Conservation (phyloP, 1,140 invertebrate genomes). For the Drosophila chauvacae region DNA sequence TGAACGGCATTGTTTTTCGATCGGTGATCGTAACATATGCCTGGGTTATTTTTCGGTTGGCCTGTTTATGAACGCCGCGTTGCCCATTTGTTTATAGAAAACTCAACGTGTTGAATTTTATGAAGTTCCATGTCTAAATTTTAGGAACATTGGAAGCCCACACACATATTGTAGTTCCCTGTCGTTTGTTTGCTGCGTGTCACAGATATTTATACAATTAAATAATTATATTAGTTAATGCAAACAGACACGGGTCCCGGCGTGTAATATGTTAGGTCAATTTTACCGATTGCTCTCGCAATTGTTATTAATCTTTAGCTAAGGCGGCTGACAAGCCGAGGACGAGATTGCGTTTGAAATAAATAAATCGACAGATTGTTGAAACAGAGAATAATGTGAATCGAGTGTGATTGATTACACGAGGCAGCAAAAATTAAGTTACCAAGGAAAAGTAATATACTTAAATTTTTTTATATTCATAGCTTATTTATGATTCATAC, state of each 20-base stretch:
- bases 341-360: conserved; percentile 37
- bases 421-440: background rate
- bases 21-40: conserved; percentile 41
- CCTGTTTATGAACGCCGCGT: conserved; percentile 38
- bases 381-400: conserved; percentile 17
- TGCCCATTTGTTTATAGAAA: conserved; percentile 61
- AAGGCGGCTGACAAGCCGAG: conserved; percentile 62
- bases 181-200: conserved; percentile 52
- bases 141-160: conserved; percentile 31
- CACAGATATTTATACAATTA: conserved; percentile 78
- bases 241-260: conserved; percentile 51
- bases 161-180: conserved; percentile 4
- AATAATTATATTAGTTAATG: conserved; percentile 74
- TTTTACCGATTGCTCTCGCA: conserved; percentile 52
- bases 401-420: conserved; percentile 26
- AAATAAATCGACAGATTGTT: conserved; percentile 42
- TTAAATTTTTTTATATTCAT: background rate
- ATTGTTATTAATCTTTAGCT: conserved; percentile 68
- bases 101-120: conserved; percentile 66
- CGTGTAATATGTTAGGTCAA: conserved; percentile 55
- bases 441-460: conserved; percentile 18
- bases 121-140: conserved; percentile 58
- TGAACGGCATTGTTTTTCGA: conserved; percentile 59
- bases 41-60: conserved; percentile 29
- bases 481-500: conserved; percentile 26